Evolutionary conservation across 2,797 vertebrate genomes (phyloP), one percentile per base, ranked within the genome.

Genomic region (Sebastes glaucus): DNA sequence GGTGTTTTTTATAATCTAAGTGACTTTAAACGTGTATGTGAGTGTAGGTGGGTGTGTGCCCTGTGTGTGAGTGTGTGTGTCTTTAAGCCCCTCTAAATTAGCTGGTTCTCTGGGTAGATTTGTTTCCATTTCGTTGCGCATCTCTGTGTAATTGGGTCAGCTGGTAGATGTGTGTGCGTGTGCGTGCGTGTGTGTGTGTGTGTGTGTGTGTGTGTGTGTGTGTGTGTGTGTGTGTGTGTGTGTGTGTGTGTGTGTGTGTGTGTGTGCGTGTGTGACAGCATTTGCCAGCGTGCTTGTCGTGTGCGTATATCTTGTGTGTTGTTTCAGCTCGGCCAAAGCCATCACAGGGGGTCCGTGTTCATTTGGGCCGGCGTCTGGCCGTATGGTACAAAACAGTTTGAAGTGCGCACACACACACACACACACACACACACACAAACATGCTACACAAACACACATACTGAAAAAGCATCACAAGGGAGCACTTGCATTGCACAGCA

Each of bases 331-430:
- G 95, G 93, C 96, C 96, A 96, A 95, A 94, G 87, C 89, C 94
- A 92, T 95, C 94, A 92, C 95, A 93, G 92, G 95, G 94, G 95
- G 96, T 96, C 93, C 84, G 85, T 96, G 96, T 96, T 96, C 94
- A 96, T 96, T 94, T 93, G 95, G 94, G 94, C 90, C 87, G 89
- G 91, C 92, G 82, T 94, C 92, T 93, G 93, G 91, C 92, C 90
- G 87, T 94, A 94, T 94, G 92, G 91, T 90, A 88, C 86, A 73
- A 91, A 94, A 93, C 94, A 92, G 93, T 93, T 91, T 94, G 92
- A 91, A 82, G 79, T 87, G 60, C 20, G 61, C 52, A 18, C 38
- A 61, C 53, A 63, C 64, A 68, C 53, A 63, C 64, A 68, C 55
- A 76, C 74, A 73, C 53, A 70, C 71, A 79, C n/a, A 80, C 71